phyloP scores from a whole-genome alignment of 2,888 invertebrate species.

The Saturnia japonica region DNA sequence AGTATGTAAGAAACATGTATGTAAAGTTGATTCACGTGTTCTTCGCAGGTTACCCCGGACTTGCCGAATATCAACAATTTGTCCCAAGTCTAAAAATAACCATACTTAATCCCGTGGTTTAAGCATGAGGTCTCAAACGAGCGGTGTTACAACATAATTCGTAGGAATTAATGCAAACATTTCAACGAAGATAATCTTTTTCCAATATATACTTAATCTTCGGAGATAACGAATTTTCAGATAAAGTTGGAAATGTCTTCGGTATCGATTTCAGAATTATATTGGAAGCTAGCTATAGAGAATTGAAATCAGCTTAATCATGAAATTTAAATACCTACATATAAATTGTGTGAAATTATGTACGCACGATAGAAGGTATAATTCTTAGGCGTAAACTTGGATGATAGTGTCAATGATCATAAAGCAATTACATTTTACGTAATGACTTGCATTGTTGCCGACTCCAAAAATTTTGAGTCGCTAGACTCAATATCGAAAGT shows the following conservation, averaged over 20 bases:
- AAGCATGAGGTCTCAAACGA: slow-evolving; percentile 11
- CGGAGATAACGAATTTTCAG: slow-evolving; percentile 16
- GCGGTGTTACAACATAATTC: slow-evolving; percentile 5
- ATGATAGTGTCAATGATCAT: no score
- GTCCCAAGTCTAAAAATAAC: neutral
- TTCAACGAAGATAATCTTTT: slow-evolving; percentile 18
- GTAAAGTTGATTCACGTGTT: no score
- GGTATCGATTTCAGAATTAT: neutral
- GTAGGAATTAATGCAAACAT: slow-evolving; percentile 8
- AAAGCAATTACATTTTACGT: no score
- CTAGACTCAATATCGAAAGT: no score
- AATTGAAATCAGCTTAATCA: neutral
- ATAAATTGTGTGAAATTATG: no score
- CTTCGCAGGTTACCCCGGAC: no score
- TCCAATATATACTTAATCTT: slow-evolving; percentile 17
- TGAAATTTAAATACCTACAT: neutral
- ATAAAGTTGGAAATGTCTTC: neutral
- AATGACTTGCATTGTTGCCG: no score
- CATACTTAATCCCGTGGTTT: neutral
- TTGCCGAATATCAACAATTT: neutral
- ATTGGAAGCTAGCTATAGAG: neutral
- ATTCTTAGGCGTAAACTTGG: no score
- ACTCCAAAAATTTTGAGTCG: no score
- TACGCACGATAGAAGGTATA: no score
- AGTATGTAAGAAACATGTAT: no score